Conservation (phyloP, 2,888 invertebrate genomes). For the Drosophila anceps region DNA sequence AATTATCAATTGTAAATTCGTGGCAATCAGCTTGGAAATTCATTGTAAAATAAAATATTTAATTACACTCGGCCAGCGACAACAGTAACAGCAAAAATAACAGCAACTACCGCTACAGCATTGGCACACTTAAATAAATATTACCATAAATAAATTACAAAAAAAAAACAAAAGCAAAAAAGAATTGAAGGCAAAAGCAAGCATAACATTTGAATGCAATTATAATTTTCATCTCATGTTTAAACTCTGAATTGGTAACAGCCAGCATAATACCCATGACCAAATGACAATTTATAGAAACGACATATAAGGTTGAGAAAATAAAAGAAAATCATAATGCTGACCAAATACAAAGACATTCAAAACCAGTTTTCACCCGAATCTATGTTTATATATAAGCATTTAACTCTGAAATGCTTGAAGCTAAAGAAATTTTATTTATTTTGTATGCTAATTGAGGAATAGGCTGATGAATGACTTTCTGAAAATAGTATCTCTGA, state of each 20-base stretch:
- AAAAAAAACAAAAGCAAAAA: neutral
- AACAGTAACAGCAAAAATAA: neutral
- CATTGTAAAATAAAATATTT: constrained; percentile 35
- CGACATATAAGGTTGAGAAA: neutral
- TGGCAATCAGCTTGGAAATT: constrained; percentile 9
- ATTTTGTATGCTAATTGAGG: neutral
- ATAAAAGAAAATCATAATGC: neutral
- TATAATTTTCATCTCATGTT: constrained; percentile 38
- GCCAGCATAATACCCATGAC: constrained; percentile 2
- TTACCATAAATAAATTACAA: constrained; percentile 51
- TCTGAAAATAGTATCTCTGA: neutral
- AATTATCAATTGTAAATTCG: constrained; percentile 63
- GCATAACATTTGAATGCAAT: constrained; percentile 56
- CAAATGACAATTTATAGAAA: neutral
- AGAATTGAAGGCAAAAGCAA: constrained; percentile 3
- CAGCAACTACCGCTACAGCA: neutral
- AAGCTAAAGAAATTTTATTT: neutral
- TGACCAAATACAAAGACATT: too few species aligned
- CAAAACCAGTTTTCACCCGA: neutral
- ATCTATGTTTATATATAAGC: neutral
- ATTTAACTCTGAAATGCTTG: too few species aligned
- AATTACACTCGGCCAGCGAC: constrained; percentile 32
- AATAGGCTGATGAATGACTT: neutral
- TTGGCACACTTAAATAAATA: constrained; percentile 46
- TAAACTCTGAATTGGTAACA: constrained; percentile 7